Evolutionary conservation across 2,888 invertebrate genomes (phyloP), one percentile per base, ranked within the genome.

Genomic region (Abrostola tripartita): DNA sequence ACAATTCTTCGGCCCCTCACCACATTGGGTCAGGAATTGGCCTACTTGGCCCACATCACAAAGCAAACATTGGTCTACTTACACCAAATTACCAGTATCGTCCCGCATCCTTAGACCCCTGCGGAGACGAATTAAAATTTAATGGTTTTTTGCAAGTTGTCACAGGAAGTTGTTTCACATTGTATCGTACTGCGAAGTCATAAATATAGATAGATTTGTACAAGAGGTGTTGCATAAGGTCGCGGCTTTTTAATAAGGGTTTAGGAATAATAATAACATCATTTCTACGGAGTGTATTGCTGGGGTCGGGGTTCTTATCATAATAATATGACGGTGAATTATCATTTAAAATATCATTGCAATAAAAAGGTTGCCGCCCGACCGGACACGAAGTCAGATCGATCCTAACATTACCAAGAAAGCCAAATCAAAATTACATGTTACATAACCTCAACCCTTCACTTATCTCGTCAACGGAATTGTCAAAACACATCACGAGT

Each of bases 31-130:
- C 71, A 82, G 81, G 84, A 91, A 92, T 93, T 91, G 91, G 90
- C 85, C 88, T 91, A 90, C 94, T 93, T 90, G 87, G 84, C 71
- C 81, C 69, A 81, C 42, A 76, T 79, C 76, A 81, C 86, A 81
- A 76, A 68, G 74, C 77, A 56, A 67, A 68, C 65, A 76, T 74
- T 69, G 76, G 76, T 67, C 66, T 79, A 81, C 79, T 79, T 79
- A 68, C 76, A 68, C 89, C 90, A 92, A 94, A 94, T 94, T 93
- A 92, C 92, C 93, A 87, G 84, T 90, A 90, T 91, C 82, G 81
- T 87, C 94, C 94, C 93, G 94, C 92, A 94, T 94, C 90, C 88
- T 90, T 87, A 85, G 78, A 81, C 87, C 90, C 90, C 91, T 80
- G 90, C 79, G 72, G 88, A 72, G 74, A 84, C 81, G 82, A 87